Conservation (phyloP, 2,888 invertebrate species). For the Drymonia ruficornis region DNA sequence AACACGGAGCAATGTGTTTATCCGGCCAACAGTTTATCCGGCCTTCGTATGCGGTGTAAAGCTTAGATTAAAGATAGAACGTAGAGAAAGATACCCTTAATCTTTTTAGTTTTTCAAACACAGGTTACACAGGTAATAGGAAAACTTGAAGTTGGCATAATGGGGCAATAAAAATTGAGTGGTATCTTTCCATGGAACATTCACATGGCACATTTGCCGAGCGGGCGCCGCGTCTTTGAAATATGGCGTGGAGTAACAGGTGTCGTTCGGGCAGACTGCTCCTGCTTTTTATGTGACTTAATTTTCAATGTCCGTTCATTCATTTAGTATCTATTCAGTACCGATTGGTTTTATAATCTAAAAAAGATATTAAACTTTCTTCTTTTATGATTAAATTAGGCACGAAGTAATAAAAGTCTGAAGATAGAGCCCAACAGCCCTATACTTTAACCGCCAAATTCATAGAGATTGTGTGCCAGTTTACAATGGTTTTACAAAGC, state of each 20-base stretch:
- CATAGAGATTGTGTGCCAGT: too few species aligned
- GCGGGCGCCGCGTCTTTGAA: slow-evolving; percentile 30
- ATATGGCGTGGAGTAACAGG: slow-evolving; percentile 53
- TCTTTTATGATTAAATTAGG: too few species aligned
- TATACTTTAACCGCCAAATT: too few species aligned
- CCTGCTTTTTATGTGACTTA: slow-evolving; percentile 40
- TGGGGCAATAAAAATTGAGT: slow-evolving; percentile 26
- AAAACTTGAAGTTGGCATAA: slow-evolving; percentile 22
- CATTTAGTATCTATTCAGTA: too few species aligned
- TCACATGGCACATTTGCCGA: slow-evolving; percentile 32
- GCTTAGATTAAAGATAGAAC: background rate
- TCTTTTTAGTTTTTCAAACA: background rate
- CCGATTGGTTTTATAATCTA: too few species aligned
- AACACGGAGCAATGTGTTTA: background rate
- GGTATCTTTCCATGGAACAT: slow-evolving; percentile 35
- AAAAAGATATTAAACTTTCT: too few species aligned
- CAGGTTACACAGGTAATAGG: slow-evolving; percentile 2
- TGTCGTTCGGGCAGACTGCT: slow-evolving; percentile 41
- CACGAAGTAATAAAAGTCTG: too few species aligned
- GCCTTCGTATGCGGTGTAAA: background rate
- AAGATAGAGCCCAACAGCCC: too few species aligned
- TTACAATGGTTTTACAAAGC: too few species aligned
- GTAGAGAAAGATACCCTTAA: background rate
- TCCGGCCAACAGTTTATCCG: too few species aligned
- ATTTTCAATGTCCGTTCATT: slow-evolving; percentile 23